Percentiles rank a stretch among this genome's conserved stretches.
phyloP scores from a whole-genome alignment of 2,888 invertebrate species.

The Atherix ibis region DNA sequence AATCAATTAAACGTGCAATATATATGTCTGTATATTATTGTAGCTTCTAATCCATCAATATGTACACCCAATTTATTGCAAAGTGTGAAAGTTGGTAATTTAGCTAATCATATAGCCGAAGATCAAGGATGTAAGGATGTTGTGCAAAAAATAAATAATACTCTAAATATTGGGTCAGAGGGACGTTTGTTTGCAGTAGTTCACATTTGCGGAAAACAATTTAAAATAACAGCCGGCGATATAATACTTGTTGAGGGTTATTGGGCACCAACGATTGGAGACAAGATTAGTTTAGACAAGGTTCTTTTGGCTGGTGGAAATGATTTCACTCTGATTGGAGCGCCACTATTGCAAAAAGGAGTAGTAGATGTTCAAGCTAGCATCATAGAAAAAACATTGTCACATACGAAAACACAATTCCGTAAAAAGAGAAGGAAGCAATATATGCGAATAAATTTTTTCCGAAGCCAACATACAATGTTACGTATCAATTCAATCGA shows the following conservation, averaged over 20 bases:
- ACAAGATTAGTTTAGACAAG: slow-evolving; percentile 66
- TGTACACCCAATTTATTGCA: too few species aligned
- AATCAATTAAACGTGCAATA: too few species aligned
- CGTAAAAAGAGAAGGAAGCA: slow-evolving; percentile 64
- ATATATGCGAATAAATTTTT: slow-evolving; percentile 55
- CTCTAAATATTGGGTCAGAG: slow-evolving; percentile 17
- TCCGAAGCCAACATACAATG: slow-evolving; percentile 52
- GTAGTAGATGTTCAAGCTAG: slow-evolving; percentile 64
- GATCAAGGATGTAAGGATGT: too few species aligned
- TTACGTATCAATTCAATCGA: slow-evolving; percentile 60
- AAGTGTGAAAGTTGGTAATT: too few species aligned
- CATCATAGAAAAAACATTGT: slow-evolving; percentile 66
- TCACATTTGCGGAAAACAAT: slow-evolving; percentile 67
- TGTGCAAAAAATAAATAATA: slow-evolving; percentile 16
- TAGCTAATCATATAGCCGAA: too few species aligned
- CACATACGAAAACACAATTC: slow-evolving; percentile 63
- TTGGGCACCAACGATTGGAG: slow-evolving; percentile 70
- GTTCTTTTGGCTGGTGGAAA: slow-evolving; percentile 61
- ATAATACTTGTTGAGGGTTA: slow-evolving; percentile 65
- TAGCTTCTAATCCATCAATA: too few species aligned
- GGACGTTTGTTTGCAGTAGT: slow-evolving; percentile 56
- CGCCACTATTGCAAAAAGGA: slow-evolving; percentile 59
- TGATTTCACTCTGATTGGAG: slow-evolving; percentile 69
- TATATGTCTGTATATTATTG: too few species aligned
- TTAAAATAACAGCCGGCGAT: slow-evolving; percentile 74